These are phyloP conservation scores for Xenus cinereus DNA, from an alignment of 2,113 vertebrate species.

Conservation along the genomic window DNA sequence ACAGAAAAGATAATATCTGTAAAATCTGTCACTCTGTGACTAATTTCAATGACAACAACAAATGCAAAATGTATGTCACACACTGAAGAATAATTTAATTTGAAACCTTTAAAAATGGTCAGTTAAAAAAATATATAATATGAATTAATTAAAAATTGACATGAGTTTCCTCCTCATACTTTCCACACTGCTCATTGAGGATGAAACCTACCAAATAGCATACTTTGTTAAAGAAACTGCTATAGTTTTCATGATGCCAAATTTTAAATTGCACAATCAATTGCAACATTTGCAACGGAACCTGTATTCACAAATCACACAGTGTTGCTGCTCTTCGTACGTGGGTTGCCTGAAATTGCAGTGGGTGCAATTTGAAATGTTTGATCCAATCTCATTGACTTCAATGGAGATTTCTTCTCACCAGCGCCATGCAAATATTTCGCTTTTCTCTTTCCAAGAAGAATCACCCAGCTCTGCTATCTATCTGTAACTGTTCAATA, in stretches of 20 bases:
- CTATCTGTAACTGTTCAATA: background rate
- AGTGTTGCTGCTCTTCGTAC: background rate
- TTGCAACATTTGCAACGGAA: background rate
- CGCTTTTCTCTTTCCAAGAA: background rate
- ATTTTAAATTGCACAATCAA: background rate
- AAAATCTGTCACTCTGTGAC: background rate
- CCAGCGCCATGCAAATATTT: background rate
- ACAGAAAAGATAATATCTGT: background rate
- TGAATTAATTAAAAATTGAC: background rate
- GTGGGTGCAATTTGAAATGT: background rate
- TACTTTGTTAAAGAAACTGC: background rate
- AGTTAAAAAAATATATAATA: background rate
- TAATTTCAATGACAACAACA: background rate
- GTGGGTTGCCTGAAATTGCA: background rate
- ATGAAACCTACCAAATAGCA: background rate
- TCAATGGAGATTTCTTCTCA: background rate
- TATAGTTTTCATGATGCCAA: accelerated
- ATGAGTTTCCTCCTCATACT: background rate
- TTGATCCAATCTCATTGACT: background rate
- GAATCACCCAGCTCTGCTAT: background rate
- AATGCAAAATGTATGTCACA: background rate
- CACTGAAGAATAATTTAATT: background rate
- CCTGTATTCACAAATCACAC: background rate
- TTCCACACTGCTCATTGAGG: background rate
- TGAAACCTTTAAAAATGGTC: background rate